Base-by-base conservation (phyloP, 1,140 invertebrate species). In the Leucophenga varia region DNA sequence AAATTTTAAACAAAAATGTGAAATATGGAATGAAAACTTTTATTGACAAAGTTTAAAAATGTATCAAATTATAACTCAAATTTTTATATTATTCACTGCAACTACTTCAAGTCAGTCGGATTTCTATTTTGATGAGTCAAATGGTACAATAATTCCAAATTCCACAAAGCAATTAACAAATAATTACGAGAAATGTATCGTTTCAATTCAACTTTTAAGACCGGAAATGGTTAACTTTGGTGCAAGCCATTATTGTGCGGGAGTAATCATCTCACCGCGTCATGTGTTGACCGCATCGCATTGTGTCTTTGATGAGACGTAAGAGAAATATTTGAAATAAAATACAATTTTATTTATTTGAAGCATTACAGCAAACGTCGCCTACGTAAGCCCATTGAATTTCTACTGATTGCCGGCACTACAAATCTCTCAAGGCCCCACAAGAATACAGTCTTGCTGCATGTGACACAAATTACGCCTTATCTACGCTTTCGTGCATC, bases 191-290 rank as follows among this genome's bases (percentile, higher is more conserved):
- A 50, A 43, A 35, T 58, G 41, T 47, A 48, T 55, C 48, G 49
- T 53, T 22, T 51, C 30, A 17, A 22, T 47, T 21, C 49, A 59
- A 19, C 40, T 10, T 10, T 34, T 22, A 13, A 13, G 18, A 12
- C 38, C 37, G 9, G 12, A 28, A 37, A 37, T n/a, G 45, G 8
- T 49, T 30, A 52, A 46, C 28, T 49, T 42, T 20, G 57, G 57
- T 45, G 50, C 37, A 44, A 37, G 47, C 44, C 49, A 47, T 43
- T 46, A 43, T 35, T 55, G 47, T 49, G 28, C 52, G 42, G 42
- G 22, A n/a, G 36, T 28, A 9, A 51, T 51, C 28, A 5, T 25
- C 45, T 12, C 31, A n/a, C 40, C 47, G 21, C 22, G 34, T 36
- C 45, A 19, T 43, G 17, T 39, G 17, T 32, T 49, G 19, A 51